Conservation (phyloP, 1,140 invertebrate genomes). For the Cotesia chilonis region DNA sequence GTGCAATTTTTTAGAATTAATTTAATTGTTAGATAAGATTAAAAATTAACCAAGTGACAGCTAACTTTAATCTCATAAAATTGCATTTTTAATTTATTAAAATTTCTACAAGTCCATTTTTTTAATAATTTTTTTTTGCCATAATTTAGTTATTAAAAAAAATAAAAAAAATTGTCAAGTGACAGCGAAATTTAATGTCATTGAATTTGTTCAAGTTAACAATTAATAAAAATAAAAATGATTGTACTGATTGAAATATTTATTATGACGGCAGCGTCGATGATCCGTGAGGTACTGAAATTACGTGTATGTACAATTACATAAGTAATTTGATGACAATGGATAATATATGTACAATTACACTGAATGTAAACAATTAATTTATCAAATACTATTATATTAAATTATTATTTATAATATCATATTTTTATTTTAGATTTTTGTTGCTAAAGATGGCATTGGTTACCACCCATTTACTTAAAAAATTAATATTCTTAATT, state of each 20-base stretch:
- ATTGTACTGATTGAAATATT: constrained; percentile 32
- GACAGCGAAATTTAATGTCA: no score
- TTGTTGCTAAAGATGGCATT: constrained; percentile 11
- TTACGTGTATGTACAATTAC: constrained; percentile 61
- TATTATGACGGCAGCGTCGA: constrained; percentile 43
- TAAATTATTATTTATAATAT: constrained; percentile 47
- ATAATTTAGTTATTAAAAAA: no score
- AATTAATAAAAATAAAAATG: neutral
- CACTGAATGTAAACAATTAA: constrained; percentile 63
- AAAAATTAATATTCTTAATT: constrained; percentile 26
- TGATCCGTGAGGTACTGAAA: constrained; percentile 48
- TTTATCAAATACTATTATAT: constrained; percentile 47
- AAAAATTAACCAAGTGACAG: no score
- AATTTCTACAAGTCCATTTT: no score
- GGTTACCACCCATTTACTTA: neutral
- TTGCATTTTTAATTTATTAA: no score
- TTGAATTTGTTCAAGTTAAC: neutral
- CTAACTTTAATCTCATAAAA: no score
- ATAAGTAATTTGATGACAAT: constrained; percentile 53
- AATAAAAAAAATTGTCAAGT: no score
- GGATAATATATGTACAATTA: constrained; percentile 60
- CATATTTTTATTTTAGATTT: constrained; percentile 39
- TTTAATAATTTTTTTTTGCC: no score
- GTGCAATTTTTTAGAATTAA: no score
- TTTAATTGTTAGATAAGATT: no score